A percentile compares a stretch with the other conserved stretches of the same genome.
phyloP scores from a whole-genome alignment of 2,888 invertebrate species.

The Drepanosiphum platanoidis region DNA sequence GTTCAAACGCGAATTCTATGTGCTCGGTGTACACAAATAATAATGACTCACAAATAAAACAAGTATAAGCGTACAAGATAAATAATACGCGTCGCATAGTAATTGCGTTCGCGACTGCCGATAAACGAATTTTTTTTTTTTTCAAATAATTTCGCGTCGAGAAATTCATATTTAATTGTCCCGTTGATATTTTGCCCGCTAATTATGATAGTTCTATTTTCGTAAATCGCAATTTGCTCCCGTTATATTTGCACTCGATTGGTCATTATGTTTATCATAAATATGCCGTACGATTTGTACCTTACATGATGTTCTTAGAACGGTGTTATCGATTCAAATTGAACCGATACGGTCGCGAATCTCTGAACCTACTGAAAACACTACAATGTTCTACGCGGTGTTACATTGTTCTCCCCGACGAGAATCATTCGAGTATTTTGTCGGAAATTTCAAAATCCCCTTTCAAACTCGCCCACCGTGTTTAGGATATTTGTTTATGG shows the following conservation, averaged over 20 bases:
- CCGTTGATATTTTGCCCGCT: not conserved
- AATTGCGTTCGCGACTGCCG: not conserved
- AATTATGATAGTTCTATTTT: not conserved
- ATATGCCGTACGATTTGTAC: not conserved
- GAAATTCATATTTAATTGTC: conserved; percentile 18
- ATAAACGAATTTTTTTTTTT: conserved; percentile 5
- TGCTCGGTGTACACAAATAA: conserved; percentile 8
- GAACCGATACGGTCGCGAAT: no score
- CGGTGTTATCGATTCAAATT: not conserved
- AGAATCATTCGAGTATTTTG: no score
- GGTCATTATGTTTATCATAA: not conserved
- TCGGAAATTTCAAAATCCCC: no score
- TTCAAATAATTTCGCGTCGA: conserved; percentile 2
- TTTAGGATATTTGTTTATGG: no score
- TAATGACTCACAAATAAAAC: not conserved
- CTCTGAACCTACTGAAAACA: no score
- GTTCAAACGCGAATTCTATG: conserved; percentile 32
- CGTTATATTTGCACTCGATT: not conserved
- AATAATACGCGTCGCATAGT: not conserved
- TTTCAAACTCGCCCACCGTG: no score
- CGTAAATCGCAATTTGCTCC: not conserved
- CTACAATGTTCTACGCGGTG: no score
- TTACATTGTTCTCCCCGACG: no score
- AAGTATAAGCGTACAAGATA: not conserved
- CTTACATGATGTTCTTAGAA: not conserved